A percentile compares a stretch with the other conserved stretches of the same genome.
Conservation (phyloP, 2,888 invertebrate genomes). For the Labia minor region DNA sequence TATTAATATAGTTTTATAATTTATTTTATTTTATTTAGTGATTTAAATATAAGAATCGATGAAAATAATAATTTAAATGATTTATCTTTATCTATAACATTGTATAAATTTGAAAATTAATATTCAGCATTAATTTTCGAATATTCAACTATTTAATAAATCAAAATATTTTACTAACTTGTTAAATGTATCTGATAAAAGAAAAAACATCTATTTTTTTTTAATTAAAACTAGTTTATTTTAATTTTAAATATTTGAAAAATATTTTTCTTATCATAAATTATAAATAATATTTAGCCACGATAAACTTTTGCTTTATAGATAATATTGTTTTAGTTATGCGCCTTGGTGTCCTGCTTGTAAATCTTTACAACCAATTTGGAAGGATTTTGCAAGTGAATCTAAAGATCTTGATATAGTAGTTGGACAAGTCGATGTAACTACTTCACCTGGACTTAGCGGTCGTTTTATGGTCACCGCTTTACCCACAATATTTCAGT, state of each 20-base stretch:
- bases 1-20: slow-evolving; percentile 3
- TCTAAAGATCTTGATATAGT: slow-evolving; percentile 62
- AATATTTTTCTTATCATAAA: slow-evolving; percentile 21
- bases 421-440: slow-evolving; percentile 90
- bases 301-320: slow-evolving; percentile 3
- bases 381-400: slow-evolving; percentile 73
- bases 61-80: not conserved
- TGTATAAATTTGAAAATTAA: not conserved
- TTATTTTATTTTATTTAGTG: slow-evolving; percentile 3
- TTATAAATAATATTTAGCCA: slow-evolving; percentile 9
- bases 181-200: too few relatives aligned
- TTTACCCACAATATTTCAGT: slow-evolving; percentile 96
- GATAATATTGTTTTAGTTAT: slow-evolving; percentile 51
- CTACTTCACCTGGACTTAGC: slow-evolving; percentile 85
- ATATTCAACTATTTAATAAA: too few relatives aligned
- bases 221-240: too few relatives aligned
- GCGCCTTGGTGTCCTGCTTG: slow-evolving; percentile 99
- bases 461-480: slow-evolving; percentile 97
- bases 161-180: too few relatives aligned
- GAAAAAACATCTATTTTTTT: too few relatives aligned
- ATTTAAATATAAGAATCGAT: not conserved
- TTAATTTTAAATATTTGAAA: too few relatives aligned
- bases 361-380: slow-evolving; percentile 73
- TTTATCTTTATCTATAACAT: not conserved
- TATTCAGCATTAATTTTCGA: too few relatives aligned